phyloP scores from a whole-genome alignment of 2,888 invertebrate genomes.

The Cepaea hortensis region DNA sequence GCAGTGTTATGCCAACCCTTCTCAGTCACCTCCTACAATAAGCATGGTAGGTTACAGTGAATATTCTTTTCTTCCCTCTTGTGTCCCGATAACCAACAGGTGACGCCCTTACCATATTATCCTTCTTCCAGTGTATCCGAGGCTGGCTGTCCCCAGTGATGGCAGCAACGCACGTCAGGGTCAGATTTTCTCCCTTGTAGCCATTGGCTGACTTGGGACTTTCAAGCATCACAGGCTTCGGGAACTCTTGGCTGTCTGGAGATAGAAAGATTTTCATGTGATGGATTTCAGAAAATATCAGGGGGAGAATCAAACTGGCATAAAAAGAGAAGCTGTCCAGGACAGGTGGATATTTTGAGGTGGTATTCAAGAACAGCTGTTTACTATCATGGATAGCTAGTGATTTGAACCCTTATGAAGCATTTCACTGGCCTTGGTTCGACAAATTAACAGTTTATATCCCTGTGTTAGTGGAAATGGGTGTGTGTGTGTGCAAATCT shows the following conservation, averaged over 20 bases:
- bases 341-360: not conserved
- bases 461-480: no score
- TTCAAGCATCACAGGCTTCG: slow-evolving; percentile 89
- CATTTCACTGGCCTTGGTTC: no score
- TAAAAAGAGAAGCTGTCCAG: not conserved
- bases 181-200: slow-evolving; percentile 90
- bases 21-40: no score
- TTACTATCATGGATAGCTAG: no score
- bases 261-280: not conserved
- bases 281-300: not conserved
- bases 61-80: no score
- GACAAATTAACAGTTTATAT: no score
- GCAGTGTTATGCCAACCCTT: no score
- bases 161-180: slow-evolving; percentile 87
- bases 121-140: slow-evolving; percentile 90
- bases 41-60: no score
- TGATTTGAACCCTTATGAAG: no score
- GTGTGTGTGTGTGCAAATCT: no score
- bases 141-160: slow-evolving; percentile 77
- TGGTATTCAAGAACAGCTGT: no score
- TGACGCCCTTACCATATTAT: slow-evolving; percentile 80
- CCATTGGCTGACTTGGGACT: slow-evolving; percentile 89
- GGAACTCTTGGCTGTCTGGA: slow-evolving; percentile 84
- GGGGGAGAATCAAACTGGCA: not conserved
- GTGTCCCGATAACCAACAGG: no score